Conservation (phyloP, 2,797 vertebrate genomes). For the Emydoidea blandingii region DNA sequence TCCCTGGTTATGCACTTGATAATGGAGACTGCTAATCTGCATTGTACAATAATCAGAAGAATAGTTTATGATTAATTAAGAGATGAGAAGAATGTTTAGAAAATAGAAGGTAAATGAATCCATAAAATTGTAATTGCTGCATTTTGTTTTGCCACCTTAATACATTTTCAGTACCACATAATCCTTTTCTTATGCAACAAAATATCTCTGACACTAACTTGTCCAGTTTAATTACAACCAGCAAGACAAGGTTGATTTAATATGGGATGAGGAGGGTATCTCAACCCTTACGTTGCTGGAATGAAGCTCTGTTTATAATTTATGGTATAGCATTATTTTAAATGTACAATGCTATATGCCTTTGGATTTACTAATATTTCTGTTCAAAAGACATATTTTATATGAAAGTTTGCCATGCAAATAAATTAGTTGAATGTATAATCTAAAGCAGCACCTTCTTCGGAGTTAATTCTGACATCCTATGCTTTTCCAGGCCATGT, state of each 20-base stretch:
- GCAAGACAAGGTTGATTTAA: neutral
- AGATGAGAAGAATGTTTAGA: neutral
- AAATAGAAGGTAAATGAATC: neutral
- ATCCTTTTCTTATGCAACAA: neutral
- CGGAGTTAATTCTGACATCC: neutral
- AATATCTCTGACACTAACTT: neutral
- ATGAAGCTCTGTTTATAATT: neutral
- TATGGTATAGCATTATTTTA: neutral
- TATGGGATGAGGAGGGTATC: accelerated
- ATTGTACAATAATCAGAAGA: neutral
- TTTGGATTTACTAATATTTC: neutral
- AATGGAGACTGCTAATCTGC: neutral
- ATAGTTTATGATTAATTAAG: neutral
- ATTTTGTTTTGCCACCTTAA: neutral
- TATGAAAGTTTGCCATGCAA: neutral
- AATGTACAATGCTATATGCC: accelerated
- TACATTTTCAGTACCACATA: neutral
- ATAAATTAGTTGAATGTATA: neutral
- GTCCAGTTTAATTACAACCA: neutral
- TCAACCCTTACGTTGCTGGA: neutral
- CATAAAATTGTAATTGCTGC: neutral
- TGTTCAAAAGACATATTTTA: neutral
- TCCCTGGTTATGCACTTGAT: neutral
- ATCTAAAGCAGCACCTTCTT: accelerated
- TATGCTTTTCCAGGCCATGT: neutral